Evolutionary conservation across 2,888 invertebrate species (phyloP).

Genomic region (Oegoconia quadripuncta): DNA sequence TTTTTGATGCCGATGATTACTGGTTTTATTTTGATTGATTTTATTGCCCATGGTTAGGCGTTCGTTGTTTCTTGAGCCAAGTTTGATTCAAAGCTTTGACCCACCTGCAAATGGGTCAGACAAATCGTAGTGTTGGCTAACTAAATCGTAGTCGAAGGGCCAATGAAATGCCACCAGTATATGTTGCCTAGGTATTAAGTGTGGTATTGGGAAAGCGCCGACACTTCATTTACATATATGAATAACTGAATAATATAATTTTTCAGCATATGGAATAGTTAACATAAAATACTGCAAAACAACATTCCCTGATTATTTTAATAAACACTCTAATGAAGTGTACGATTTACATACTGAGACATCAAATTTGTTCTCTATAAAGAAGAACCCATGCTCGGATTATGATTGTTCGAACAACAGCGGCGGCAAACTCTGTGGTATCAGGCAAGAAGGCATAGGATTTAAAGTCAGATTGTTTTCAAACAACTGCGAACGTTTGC

Average conservation of each 20-base stretch:
- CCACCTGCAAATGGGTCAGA: too few species aligned
- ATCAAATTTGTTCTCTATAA: neutral
- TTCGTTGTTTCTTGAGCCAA: too few species aligned
- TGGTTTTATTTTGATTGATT: too few species aligned
- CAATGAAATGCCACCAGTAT: too few species aligned
- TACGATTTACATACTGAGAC: slow-evolving; percentile 1
- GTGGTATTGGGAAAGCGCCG: too few species aligned
- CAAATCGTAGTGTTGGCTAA: too few species aligned
- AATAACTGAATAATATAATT: neutral
- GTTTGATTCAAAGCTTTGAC: too few species aligned
- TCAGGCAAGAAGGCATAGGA: slow-evolving; percentile 43
- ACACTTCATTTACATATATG: too few species aligned
- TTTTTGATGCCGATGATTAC: too few species aligned
- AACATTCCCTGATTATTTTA: slow-evolving; percentile 17
- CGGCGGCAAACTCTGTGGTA: slow-evolving; percentile 38
- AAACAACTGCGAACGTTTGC: slow-evolving; percentile 43
- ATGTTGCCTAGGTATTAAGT: too few species aligned
- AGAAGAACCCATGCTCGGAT: slow-evolving; percentile 21
- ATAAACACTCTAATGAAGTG: neutral
- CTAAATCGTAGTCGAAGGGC: too few species aligned
- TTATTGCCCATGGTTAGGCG: too few species aligned
- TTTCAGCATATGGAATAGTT: slow-evolving; percentile 39
- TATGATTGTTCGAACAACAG: slow-evolving; percentile 14
- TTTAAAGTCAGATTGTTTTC: slow-evolving; percentile 45
- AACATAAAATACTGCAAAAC: slow-evolving; percentile 41